phyloP scores from a whole-genome alignment of 2,797 vertebrate genomes.

The Carduelis carduelis region DNA sequence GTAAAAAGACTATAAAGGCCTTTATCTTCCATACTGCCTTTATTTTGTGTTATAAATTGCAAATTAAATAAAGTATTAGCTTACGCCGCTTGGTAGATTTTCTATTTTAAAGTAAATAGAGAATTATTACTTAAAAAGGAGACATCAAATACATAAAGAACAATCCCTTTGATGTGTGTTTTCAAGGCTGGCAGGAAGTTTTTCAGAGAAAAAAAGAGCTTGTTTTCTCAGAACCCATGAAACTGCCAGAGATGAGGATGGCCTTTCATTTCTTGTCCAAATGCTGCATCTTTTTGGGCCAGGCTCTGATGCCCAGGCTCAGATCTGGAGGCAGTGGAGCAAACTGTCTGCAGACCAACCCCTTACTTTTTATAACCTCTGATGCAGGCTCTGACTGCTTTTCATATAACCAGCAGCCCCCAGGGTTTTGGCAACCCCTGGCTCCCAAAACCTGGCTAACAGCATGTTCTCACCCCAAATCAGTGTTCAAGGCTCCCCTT shows the following conservation, averaged over 20 bases:
- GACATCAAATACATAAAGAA: not conserved
- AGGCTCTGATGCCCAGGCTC: not conserved
- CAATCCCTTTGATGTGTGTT: not conserved
- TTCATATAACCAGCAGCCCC: not conserved
- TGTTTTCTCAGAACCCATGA: not conserved
- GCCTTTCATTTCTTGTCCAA: not conserved
- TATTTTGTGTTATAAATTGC: not conserved
- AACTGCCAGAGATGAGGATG: accelerated
- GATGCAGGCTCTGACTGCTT: not conserved
- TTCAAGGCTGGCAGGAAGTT: not conserved
- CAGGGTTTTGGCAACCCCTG: not conserved
- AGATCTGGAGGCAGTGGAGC: not conserved
- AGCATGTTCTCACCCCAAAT: accelerated
- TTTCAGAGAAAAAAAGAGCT: not conserved
- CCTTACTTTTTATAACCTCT: accelerated
- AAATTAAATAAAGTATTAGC: not conserved
- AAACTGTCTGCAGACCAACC: not conserved
- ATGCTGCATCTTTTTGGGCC: not conserved
- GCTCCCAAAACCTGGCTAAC: not conserved
- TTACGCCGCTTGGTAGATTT: not conserved
- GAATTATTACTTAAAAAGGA: not conserved
- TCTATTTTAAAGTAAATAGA: not conserved
- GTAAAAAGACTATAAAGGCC: not conserved
- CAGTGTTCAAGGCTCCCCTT: not conserved
- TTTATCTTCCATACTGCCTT: not conserved